These are phyloP conservation scores for Chloroclystis v-ata DNA, from an alignment of 2,888 invertebrate genomes.

Conservation along the genomic window DNA sequence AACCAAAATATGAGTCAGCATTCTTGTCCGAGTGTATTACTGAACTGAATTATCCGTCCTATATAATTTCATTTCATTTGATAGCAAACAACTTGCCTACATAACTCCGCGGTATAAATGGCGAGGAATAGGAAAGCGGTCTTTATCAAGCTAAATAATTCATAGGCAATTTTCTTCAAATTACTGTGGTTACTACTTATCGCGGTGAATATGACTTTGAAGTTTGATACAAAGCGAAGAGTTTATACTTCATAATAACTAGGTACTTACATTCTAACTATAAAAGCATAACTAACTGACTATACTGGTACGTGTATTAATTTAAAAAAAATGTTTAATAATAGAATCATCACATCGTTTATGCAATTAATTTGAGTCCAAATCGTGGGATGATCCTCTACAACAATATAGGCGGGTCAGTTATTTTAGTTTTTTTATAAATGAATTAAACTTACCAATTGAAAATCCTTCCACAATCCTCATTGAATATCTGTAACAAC, in stretches of 20 bases:
- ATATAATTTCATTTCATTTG: constrained; percentile 18
- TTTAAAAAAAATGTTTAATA: no score
- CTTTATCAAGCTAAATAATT: constrained; percentile 24
- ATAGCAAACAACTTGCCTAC: constrained; percentile 9
- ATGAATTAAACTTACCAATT: background rate
- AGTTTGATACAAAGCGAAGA: background rate
- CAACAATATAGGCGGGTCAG: no score
- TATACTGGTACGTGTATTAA: no score
- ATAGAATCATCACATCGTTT: no score
- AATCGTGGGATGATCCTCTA: no score
- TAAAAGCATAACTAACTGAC: no score
- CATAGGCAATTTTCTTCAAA: constrained; percentile 24
- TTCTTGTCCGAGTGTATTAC: no score
- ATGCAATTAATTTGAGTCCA: no score
- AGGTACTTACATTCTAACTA: no score
- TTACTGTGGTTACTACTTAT: constrained; percentile 22
- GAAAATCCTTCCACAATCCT: constrained; percentile 24
- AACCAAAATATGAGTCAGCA: no score
- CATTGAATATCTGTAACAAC: constrained; percentile 55
- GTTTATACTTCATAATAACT: no score
- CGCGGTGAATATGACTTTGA: background rate
- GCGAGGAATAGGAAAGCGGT: constrained; percentile 17
- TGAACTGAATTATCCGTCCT: background rate
- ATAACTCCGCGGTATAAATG: constrained; percentile 18
- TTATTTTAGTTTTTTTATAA: no score